Conservation (phyloP, 2,888 invertebrate genomes). For the Synanthedon vespiformis region DNA sequence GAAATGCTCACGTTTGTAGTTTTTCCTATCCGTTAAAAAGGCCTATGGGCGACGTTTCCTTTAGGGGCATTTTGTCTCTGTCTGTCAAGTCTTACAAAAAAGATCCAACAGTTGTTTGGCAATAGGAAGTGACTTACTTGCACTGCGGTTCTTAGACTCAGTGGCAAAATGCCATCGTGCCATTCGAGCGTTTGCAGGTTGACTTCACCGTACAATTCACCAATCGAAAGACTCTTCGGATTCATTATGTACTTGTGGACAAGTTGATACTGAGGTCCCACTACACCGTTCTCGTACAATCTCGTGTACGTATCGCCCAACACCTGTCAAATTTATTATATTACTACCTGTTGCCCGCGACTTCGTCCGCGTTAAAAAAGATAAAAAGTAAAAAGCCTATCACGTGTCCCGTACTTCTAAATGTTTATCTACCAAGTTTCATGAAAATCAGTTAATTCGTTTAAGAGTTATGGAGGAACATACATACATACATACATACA, state of each 20-base stretch:
- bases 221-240: constrained; percentile 89
- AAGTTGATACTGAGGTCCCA: constrained; percentile 74
- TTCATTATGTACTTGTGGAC: constrained; percentile 86
- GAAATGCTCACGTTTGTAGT: too few relatives aligned
- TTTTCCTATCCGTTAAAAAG: too few relatives aligned
- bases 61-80: neutral
- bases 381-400: too few relatives aligned
- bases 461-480: too few relatives aligned
- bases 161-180: constrained; percentile 87
- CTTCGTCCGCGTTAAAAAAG: too few relatives aligned
- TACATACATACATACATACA: too few relatives aligned
- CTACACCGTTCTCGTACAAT: constrained; percentile 71
- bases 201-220: constrained; percentile 90
- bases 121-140: constrained; percentile 25
- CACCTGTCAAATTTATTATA: constrained; percentile 53
- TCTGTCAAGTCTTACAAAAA: neutral
- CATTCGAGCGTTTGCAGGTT: constrained; percentile 88
- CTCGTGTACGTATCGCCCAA: constrained; percentile 77
- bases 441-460: too few relatives aligned
- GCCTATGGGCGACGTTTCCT: too few relatives aligned
- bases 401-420: too few relatives aligned
- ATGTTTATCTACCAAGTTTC: too few relatives aligned
- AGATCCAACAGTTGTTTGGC: neutral
- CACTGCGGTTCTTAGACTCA: constrained; percentile 55
- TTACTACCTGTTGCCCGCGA: too few relatives aligned